Evolutionary conservation across 2,888 invertebrate genomes (phyloP).

Genomic region (Acanthococcus lagerstroemiae): DNA sequence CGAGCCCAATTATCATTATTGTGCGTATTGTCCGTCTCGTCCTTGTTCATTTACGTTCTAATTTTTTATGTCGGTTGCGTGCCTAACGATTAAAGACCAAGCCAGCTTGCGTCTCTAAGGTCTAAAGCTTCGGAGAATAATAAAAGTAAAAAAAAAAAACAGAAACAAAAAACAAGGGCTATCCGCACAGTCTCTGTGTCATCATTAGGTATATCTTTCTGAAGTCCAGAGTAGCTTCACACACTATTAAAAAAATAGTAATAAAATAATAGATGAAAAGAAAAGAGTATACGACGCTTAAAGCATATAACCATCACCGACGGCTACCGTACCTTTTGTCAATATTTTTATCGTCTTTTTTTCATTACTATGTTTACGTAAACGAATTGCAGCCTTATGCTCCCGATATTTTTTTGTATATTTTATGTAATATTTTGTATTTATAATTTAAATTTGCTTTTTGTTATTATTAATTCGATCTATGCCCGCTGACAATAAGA

Average conservation of each 20-base stretch:
- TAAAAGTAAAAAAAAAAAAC: background rate
- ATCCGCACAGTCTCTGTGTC: background rate
- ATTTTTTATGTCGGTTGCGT: slow-evolving; percentile 1
- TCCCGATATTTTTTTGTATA: too few species aligned
- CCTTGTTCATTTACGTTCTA: background rate
- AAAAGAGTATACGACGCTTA: background rate
- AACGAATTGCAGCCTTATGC: too few species aligned
- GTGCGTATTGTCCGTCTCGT: background rate
- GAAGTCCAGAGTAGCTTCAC: background rate
- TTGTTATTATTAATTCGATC: too few species aligned
- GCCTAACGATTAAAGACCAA: background rate
- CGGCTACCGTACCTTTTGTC: background rate
- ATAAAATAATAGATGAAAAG: background rate
- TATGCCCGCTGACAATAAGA: too few species aligned
- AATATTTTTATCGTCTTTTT: background rate
- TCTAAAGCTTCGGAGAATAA: too few species aligned
- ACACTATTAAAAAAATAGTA: background rate
- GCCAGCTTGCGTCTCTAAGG: background rate
- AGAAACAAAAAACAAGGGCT: too few species aligned
- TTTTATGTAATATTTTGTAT: too few species aligned
- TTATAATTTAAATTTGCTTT: too few species aligned
- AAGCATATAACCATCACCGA: background rate
- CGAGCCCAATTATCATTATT: background rate
- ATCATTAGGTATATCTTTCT: background rate
- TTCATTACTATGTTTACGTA: background rate